Evolutionary conservation across 2,888 invertebrate species (phyloP), one percentile per base, ranked within the genome.

Genomic region (Erebia palarica): DNA sequence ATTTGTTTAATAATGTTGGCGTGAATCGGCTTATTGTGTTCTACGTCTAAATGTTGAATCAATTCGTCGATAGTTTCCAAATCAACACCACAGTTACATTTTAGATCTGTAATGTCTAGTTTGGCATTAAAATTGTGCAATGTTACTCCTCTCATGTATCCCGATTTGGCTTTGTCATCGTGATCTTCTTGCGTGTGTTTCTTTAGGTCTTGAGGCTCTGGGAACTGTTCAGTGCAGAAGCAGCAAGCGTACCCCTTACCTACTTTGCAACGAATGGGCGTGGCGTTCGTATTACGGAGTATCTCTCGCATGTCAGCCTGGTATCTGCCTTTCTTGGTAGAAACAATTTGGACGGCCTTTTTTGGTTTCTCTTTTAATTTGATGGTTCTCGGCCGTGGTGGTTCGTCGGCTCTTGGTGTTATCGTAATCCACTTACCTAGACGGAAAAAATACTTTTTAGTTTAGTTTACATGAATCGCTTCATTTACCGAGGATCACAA

Each of bases 171-270:
- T 60, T 79, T 80, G 9, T 82, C 80, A 3, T 82, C 68, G 60
- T 89, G 89, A 1, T 68, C 71, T 16, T 80, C 70, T 0, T 79
- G 27, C 0, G 86, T 86, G 65, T 91, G 91, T 1, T 49, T 70
- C 68, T 86, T 89, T 2, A 91, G 73, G 14, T 86, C 86, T 0
- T 79, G 75, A 0, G 88, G 84, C 1, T 83, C 82, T 3, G 78
- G 74, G 73, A 82, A 91, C n/a, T 86, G 85, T 1, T 84, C 80
- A 3, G 84, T 77, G 67, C 91, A 92, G 74, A 86, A 91, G 63
- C 86, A 84, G 77, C 91, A 91, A 0, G 84, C 80, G 69, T 85
- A 91, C 0, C 84, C 79, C 0, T 79, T 77, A 1, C 84, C 82
- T 0, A 85, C 84, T 14, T 81, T 80, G 53, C 84, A 81, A 0